Conservation (phyloP, 2,113 vertebrate genomes). For the Cervus canadensis region DNA sequence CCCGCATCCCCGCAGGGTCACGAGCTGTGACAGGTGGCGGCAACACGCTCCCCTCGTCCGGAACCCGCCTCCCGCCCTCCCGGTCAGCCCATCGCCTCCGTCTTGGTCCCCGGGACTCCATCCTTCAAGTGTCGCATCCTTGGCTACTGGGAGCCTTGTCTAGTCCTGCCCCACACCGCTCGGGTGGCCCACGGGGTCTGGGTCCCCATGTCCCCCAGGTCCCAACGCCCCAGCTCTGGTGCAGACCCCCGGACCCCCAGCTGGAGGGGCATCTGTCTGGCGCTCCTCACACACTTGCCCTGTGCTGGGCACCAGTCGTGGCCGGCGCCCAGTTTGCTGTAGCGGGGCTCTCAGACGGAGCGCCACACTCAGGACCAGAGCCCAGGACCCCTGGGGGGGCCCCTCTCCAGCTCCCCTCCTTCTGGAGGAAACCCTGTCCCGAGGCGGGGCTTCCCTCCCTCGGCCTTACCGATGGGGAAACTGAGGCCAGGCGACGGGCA, state of each 20-base stretch:
- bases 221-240: background rate
- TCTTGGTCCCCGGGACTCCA: background rate
- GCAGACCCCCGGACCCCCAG: background rate
- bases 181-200: background rate
- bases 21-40: background rate
- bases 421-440: background rate
- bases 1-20: too few species aligned
- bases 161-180: background rate
- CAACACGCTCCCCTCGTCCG: background rate
- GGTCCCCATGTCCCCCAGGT: background rate
- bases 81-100: background rate
- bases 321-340: background rate
- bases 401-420: background rate
- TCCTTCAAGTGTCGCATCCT: rapidly evolving
- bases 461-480: background rate
- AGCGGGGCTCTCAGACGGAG: background rate
- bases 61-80: background rate
- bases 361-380: slow-evolving; percentile 21
- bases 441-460: background rate
- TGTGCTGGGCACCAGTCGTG: background rate
- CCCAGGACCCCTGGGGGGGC: background rate
- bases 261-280: background rate
- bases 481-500: background rate
- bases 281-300: rapidly evolving
- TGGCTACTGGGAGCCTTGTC: background rate